Conservation (phyloP, 2,113 vertebrate species). For the Zapus hudsonius region DNA sequence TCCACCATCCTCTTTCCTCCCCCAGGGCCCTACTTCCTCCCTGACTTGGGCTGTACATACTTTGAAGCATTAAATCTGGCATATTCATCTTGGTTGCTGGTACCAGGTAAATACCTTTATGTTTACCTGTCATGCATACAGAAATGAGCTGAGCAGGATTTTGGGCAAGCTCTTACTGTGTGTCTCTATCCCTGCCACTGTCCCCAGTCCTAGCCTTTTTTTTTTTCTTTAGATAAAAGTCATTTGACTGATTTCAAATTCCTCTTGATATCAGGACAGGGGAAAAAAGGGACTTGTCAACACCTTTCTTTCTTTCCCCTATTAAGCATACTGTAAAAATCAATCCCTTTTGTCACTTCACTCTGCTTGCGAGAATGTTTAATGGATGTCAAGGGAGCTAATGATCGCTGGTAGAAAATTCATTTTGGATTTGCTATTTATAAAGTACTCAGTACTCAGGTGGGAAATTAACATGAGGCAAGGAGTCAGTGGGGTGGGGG, state of each 20-base stretch:
- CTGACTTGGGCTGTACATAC: conserved; percentile 75
- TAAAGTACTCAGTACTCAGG: conserved; percentile 90
- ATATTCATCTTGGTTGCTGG: conserved; percentile 82
- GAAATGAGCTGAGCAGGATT: not conserved
- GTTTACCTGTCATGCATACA: conserved; percentile 52
- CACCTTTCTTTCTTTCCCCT: conserved; percentile 85
- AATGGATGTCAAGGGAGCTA: conserved; percentile 91
- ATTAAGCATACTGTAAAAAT: conserved; percentile 89
- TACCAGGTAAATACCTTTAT: conserved; percentile 68
- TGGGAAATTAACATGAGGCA: conserved; percentile 90
- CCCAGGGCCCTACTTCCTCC: conserved; percentile 21
- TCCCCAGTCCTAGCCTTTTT: not conserved
- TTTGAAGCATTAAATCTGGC: conserved; percentile 84
- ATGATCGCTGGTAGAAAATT: conserved; percentile 90
- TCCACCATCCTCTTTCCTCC: not conserved
- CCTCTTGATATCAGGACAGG: conserved; percentile 58
- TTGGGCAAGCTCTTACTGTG: not conserved
- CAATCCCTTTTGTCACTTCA: conserved; percentile 90
- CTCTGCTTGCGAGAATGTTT: conserved; percentile 89
- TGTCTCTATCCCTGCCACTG: not conserved
- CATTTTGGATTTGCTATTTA: conserved; percentile 92
- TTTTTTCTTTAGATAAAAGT: conserved; percentile 35
- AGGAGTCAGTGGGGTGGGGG: conserved; percentile 72
- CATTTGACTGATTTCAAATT: conserved; percentile 77
- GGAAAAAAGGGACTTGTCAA: conserved; percentile 84